These are phyloP conservation scores for Ophion ventricosus DNA, from an alignment of 2,888 invertebrate genomes.

Conservation along the genomic window DNA sequence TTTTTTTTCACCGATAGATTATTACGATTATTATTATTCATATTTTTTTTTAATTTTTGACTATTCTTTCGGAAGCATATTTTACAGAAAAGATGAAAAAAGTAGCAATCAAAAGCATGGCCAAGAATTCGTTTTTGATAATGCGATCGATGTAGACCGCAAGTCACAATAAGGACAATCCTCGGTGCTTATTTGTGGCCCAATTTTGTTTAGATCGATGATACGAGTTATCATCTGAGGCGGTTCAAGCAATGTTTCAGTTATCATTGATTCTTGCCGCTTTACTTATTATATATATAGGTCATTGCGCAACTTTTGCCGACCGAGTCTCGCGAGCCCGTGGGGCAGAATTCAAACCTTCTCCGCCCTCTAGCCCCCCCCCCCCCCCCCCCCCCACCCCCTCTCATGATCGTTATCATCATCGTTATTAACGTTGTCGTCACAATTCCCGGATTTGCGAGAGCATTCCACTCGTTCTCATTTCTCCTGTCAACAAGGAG, in stretches of 20 bases:
- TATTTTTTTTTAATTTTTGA: background rate
- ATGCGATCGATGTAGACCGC: background rate
- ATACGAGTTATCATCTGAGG: slow-evolving; percentile 76
- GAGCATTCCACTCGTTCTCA: slow-evolving; percentile 46
- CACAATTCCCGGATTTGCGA: slow-evolving; percentile 37
- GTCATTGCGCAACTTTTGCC: slow-evolving; percentile 70
- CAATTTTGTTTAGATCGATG: slow-evolving; percentile 74
- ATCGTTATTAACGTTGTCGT: slow-evolving; percentile 43
- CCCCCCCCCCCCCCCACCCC: slow-evolving; percentile 60
- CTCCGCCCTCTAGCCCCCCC: slow-evolving; percentile 63
- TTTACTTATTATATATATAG: slow-evolving; percentile 56
- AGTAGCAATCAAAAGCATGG: background rate
- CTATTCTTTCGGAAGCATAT: background rate
- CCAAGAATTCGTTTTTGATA: background rate
- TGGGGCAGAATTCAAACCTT: slow-evolving; percentile 47
- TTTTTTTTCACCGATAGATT: slow-evolving; percentile 24
- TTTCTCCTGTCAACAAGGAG: slow-evolving; percentile 38
- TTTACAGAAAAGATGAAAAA: background rate
- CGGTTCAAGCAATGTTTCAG: slow-evolving; percentile 78
- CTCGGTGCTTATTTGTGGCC: slow-evolving; percentile 69
- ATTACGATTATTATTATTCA: background rate
- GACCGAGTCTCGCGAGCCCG: slow-evolving; percentile 50
- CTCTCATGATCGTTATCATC: slow-evolving; percentile 38
- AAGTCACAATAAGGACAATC: slow-evolving; percentile 6
- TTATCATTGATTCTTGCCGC: slow-evolving; percentile 73